Evolutionary conservation across 2,113 vertebrate species (phyloP).

Genomic region (Epinephelus cyanopodus): DNA sequence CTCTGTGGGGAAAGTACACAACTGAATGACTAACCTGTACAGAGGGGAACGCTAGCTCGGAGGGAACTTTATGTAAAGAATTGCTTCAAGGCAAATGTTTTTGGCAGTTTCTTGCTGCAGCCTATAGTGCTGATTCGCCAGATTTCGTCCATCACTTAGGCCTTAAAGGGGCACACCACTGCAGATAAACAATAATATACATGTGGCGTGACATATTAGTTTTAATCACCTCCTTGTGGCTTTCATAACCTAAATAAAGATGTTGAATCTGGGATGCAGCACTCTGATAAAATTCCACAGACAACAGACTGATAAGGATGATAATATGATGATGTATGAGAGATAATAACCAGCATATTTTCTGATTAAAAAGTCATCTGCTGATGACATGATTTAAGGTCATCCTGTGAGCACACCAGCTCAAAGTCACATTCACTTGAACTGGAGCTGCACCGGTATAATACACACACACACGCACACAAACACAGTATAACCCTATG

Average conservation of each 20-base stretch:
- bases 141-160: slow-evolving; percentile 26
- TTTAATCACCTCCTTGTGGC: neutral
- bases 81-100: slow-evolving; percentile 6
- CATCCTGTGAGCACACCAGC: neutral
- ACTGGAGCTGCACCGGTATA: neutral
- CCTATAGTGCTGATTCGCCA: slow-evolving; percentile 54
- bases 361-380: neutral
- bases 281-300: neutral
- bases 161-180: slow-evolving; percentile 43
- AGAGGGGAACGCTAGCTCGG: neutral
- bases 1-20: neutral
- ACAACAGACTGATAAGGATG: neutral
- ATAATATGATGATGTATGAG: neutral
- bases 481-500: neutral
- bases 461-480: neutral
- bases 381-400: slow-evolving; percentile 9
- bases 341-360: neutral
- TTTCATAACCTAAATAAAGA: neutral
- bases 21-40: neutral
- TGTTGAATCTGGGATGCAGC: neutral
- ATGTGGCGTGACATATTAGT: neutral
- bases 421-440: neutral
- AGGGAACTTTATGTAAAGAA: slow-evolving; percentile 5
- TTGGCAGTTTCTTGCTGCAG: slow-evolving; percentile 37
- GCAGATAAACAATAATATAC: slow-evolving; percentile 14